These are phyloP conservation scores for Drosophila kokeensis DNA, from an alignment of 2,888 invertebrate genomes.

Conservation along the genomic window DNA sequence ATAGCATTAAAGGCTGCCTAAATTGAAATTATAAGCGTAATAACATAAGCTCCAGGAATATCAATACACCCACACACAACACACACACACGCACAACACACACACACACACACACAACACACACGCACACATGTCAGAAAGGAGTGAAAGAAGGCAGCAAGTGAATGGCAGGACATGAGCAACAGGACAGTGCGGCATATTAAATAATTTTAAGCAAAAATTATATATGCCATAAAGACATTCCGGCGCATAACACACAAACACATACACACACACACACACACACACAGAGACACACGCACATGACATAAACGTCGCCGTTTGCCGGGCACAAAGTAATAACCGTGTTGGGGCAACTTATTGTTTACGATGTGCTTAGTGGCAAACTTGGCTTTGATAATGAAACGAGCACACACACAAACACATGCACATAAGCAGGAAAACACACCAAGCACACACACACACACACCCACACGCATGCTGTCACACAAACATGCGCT, in stretches of 20 bases:
- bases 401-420: slow-evolving; percentile 60
- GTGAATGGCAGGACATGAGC: slow-evolving; percentile 29
- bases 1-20: slow-evolving; percentile 49
- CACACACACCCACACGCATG: slow-evolving; percentile 10
- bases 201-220: slow-evolving; percentile 75
- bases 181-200: slow-evolving; percentile 66
- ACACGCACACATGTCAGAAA: slow-evolving; percentile 2
- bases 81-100: slow-evolving; percentile 18
- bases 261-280: slow-evolving; percentile 8
- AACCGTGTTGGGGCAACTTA: slow-evolving; percentile 73
- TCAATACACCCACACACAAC: slow-evolving; percentile 28
- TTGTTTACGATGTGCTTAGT: slow-evolving; percentile 82
- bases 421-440: background rate
- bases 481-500: slow-evolving; percentile 60
- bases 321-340: slow-evolving; percentile 56
- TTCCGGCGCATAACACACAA: slow-evolving; percentile 38
- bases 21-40: slow-evolving; percentile 74
- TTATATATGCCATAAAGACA: slow-evolving; percentile 72
- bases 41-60: slow-evolving; percentile 60
- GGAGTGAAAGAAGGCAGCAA: background rate
- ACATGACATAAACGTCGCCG: slow-evolving; percentile 42
- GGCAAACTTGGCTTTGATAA: slow-evolving; percentile 78
- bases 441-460: slow-evolving; percentile 5
- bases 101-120: slow-evolving; percentile 12
- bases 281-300: slow-evolving; percentile 6